Base-by-base conservation (phyloP, 1,140 invertebrate genomes). In the Achroia grisella region DNA sequence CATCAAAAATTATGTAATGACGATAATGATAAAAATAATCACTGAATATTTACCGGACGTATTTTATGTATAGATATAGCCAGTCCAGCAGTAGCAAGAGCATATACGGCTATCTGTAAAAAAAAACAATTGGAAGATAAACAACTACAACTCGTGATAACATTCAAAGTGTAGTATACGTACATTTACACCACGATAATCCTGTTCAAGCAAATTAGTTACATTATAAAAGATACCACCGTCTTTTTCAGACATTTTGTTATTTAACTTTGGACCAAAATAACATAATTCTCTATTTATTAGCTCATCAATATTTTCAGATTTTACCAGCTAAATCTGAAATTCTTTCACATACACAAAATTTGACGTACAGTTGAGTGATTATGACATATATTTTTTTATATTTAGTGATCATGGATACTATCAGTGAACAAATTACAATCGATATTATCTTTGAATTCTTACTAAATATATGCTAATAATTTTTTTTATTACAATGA, bases 71-170 rank as follows among this genome's bases (percentile, higher is more conserved):
- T 67, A 12, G 86, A 81, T 43, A 72, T 49, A 29, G 83, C 83
- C 27, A 87, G 52, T 4, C 82, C 75, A 36, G 83, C 72, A 31
- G 82, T 84, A 5, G 86, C 86, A 29, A 87, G 57, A 47, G 79
- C 76, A 44, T 87, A 87, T 33, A 87, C 80, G 10, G 72, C 80
- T 64, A 87, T 84, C 86, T 87, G 76, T 61, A 86, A 85, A 40
- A 47, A 32, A 52, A 60, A 40, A 44, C 45, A 49, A 39, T 55
- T 50, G 62, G 57, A 49, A 61, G 14, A 45, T 48, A 68, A 56
- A 58, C 51, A 58, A 34, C 32, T 39, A 31, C 51, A 28, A 46
- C 6, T 17, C 17, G 39, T 49, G 28, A 32, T 14, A 28, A 44
- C 13, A 13, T 44, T 42, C 41, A 35, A n/a, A n/a, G 17, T 23